phyloP scores from a whole-genome alignment of 2,888 invertebrate genomes.

The Trypoxylon attenuatum region DNA sequence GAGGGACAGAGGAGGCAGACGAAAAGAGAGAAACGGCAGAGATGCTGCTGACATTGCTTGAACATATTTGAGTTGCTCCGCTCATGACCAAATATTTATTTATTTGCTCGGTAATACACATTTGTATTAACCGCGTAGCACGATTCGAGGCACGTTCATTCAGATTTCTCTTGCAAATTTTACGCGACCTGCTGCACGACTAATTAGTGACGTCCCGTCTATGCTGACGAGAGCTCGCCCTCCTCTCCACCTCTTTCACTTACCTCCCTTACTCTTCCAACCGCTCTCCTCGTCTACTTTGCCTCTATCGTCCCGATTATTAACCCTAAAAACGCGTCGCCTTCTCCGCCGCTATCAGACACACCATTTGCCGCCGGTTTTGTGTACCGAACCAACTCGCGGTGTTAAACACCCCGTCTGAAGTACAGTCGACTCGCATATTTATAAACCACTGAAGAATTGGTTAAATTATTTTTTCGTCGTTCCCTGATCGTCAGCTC shows the following conservation, averaged over 20 bases:
- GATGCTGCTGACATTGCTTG: slow-evolving; percentile 66
- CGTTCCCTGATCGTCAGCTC: no score
- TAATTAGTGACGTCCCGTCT: slow-evolving; percentile 47
- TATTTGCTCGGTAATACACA: slow-evolving; percentile 69
- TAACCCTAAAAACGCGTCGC: slow-evolving; percentile 28
- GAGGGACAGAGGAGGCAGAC: slow-evolving; percentile 30
- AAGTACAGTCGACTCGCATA: no score
- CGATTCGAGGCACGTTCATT: slow-evolving; percentile 58
- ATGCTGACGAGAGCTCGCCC: background rate
- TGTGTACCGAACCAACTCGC: no score
- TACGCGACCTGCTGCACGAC: slow-evolving; percentile 47
- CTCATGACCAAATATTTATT: slow-evolving; percentile 72
- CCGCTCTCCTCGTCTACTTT: background rate
- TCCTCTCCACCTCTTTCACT: background rate
- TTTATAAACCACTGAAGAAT: no score
- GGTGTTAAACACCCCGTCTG: no score
- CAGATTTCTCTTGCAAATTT: slow-evolving; percentile 57
- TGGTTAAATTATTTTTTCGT: no score
- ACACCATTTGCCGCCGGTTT: no score
- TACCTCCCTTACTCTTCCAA: no score
- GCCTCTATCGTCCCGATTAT: slow-evolving; percentile 14
- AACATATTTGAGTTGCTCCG: slow-evolving; percentile 70
- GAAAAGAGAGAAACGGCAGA: slow-evolving; percentile 50
- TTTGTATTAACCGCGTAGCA: slow-evolving; percentile 59
- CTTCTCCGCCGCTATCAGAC: no score